Conservation (phyloP, 2,113 vertebrate species). For the Balaeniceps rex region DNA sequence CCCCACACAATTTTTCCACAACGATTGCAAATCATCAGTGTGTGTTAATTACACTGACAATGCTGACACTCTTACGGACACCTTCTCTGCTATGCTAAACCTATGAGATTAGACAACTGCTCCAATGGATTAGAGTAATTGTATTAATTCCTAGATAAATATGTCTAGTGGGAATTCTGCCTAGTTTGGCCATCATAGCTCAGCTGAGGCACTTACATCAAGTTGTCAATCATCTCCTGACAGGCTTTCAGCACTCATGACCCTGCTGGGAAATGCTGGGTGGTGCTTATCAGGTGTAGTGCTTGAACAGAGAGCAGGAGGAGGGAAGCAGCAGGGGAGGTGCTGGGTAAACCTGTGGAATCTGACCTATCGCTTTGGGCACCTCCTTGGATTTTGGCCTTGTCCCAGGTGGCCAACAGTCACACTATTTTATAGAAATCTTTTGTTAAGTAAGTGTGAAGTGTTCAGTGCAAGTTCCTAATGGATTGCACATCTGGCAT, state of each 20-base stretch:
- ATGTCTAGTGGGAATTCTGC: constrained; percentile 43
- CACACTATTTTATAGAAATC: neutral
- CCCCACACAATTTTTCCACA: neutral
- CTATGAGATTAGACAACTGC: constrained; percentile 63
- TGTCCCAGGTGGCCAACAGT: neutral
- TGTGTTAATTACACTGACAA: constrained; percentile 25
- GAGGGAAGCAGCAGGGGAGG: neutral
- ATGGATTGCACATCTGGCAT: neutral
- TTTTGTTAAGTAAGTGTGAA: neutral
- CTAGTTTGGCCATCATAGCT: constrained; percentile 33
- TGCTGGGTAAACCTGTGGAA: neutral
- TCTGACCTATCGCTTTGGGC: neutral
- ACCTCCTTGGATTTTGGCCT: neutral
- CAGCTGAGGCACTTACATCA: constrained; percentile 35
- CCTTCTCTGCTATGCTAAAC: constrained; percentile 36
- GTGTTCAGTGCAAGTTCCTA: neutral
- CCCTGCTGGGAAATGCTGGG: constrained; percentile 13
- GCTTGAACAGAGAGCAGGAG: neutral
- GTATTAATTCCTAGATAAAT: constrained; percentile 48
- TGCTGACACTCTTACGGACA: neutral
- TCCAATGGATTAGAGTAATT: constrained; percentile 64
- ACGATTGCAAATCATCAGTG: neutral
- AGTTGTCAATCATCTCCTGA: constrained; percentile 57
- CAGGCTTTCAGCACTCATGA: neutral
- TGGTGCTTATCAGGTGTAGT: constrained; percentile 42